Percentiles rank a stretch among this genome's conserved stretches.
Evolutionary conservation across 1,140 invertebrate species (phyloP).

Genomic region (Bombus soroeensis): DNA sequence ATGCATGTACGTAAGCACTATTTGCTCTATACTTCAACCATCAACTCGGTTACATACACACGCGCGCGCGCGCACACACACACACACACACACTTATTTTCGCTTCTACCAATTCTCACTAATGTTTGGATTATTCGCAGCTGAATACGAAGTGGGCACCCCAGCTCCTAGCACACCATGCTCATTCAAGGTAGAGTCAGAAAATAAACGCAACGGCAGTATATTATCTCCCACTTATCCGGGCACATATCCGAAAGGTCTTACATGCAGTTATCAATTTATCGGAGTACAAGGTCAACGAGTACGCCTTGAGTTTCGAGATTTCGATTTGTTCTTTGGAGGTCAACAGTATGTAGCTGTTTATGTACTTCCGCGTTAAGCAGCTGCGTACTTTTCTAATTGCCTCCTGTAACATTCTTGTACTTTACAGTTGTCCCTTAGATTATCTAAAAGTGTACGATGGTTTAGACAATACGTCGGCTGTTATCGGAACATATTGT

Average conservation of each 20-base stretch:
- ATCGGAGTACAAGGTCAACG: conserved; percentile 94
- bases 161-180: conserved; percentile 90
- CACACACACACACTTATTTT: neutral
- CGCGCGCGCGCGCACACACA: neutral
- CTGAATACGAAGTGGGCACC: conserved; percentile 95
- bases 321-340: conserved; percentile 99
- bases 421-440: conserved; percentile 96
- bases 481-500: conserved; percentile 98
- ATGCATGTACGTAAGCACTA: conserved; percentile 91
- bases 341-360: conserved; percentile 95
- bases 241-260: conserved; percentile 98
- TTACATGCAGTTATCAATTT: conserved; percentile 96
- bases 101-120: neutral
- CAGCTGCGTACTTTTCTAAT: neutral
- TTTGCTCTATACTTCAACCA: too few species aligned
- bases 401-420: neutral
- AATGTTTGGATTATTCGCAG: conserved; percentile 79
- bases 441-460: conserved; percentile 99
- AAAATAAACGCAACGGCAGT: conserved; percentile 91
- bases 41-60: neutral
- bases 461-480: conserved; percentile 91
- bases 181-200: conserved; percentile 91
- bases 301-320: conserved; percentile 97
- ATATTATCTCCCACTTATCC: conserved; percentile 99
- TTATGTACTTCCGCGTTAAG: neutral